phyloP scores from a whole-genome alignment of 2,113 vertebrate species.

The Dasyprocta punctata region DNA sequence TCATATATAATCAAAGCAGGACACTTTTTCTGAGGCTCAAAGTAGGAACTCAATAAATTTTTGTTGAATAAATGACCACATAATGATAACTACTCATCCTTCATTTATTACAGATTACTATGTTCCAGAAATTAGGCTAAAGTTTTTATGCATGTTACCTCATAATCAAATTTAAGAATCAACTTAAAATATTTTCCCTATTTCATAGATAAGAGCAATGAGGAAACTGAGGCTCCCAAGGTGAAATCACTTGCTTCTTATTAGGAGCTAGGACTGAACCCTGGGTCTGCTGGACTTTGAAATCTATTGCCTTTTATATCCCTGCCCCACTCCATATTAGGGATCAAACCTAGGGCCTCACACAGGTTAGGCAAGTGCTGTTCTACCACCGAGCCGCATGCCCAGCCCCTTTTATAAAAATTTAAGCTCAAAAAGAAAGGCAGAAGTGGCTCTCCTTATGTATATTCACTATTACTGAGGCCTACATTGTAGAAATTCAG shows the following conservation, averaged over 20 bases:
- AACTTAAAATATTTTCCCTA: neutral
- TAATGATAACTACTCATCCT: neutral
- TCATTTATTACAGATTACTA: neutral
- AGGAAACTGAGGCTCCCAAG: neutral
- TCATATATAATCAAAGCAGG: neutral
- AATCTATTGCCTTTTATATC: neutral
- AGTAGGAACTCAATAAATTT: neutral
- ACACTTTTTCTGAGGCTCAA: neutral
- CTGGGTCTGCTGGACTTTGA: neutral
- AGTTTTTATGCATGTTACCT: neutral
- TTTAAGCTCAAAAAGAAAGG: neutral
- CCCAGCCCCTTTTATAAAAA: neutral
- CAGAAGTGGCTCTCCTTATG: neutral
- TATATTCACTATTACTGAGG: neutral
- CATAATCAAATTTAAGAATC: neutral
- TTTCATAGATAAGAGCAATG: neutral
- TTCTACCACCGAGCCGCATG: neutral
- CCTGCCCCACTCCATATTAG: neutral
- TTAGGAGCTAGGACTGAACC: neutral
- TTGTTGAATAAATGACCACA: neutral
- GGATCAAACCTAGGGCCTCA: neutral
- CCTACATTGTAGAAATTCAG: neutral
- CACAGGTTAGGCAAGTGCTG: neutral
- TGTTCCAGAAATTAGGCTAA: neutral
- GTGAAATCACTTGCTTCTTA: neutral